Base-by-base conservation (phyloP, 2,888 invertebrate genomes). In the Clusia tigrina region DNA sequence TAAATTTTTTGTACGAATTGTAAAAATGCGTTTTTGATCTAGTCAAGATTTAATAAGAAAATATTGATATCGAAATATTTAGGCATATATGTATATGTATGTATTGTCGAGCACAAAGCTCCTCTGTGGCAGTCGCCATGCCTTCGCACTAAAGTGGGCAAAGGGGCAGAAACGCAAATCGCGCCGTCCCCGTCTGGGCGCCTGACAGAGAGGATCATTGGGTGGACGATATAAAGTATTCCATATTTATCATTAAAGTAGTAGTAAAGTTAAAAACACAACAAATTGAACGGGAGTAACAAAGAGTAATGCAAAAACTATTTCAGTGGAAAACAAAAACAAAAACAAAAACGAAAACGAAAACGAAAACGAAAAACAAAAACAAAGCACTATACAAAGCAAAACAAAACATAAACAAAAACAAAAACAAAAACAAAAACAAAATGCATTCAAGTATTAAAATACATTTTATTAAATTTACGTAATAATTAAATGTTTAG, bases 391-490 rank as follows among this genome's bases (percentile, higher is more conserved):
- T n/a, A 52, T n/a, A 58, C 60, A 54, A 69, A 51, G 3, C 5
- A 23, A 51, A 51, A 54, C 54, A 42, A n/a, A 42, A 58, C 51
- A 60, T 17, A 25, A 26, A 57, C 54, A n/a, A 51, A 52, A 9
- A 52, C 46, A 51, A 17, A 23, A 12, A 52, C 22, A 60, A 46
- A 51, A 71, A 67, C 56, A 62, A 67, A 78, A 77, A 74, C 75
- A 78, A 78, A 76, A 66, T 69, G 69, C 63, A 64, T 73, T 58
- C 71, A 64, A 71, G 76, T 76, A 74, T 74, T 72, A 74, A 78
- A 74, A 69, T 25, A 71, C 22, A 53, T 12, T 53, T 24, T n/a
- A 32, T 32, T 32, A 32, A 32, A 32, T 32, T 5, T 32, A 32
- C 6, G 32, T 32, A 32, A 57, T 60, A 38, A 32, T 22, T 2